phyloP scores from a whole-genome alignment of 2,888 invertebrate genomes.

The Malacosoma neustria region DNA sequence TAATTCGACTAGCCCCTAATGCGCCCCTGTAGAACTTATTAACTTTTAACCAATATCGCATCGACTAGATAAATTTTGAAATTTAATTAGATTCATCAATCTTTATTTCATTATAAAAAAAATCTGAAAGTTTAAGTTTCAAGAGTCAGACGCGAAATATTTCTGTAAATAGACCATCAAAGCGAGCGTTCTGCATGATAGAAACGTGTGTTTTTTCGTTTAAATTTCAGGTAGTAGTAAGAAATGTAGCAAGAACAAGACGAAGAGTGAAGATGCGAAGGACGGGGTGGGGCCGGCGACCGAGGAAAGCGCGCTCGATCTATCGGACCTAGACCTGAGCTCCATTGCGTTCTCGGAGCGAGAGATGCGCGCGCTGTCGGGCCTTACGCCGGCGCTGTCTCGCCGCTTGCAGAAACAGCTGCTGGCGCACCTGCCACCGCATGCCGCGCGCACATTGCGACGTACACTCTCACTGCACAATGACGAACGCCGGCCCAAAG shows the following conservation, averaged over 20 bases:
- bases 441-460: constrained; percentile 79
- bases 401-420: constrained; percentile 82
- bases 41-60: constrained; percentile 57
- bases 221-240: constrained; percentile 67
- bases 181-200: constrained; percentile 71
- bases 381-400: constrained; percentile 81
- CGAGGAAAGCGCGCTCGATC: constrained; percentile 55
- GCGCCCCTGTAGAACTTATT: constrained; percentile 47
- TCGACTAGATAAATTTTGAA: constrained; percentile 16
- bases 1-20: constrained; percentile 40
- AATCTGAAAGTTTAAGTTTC: constrained; percentile 1
- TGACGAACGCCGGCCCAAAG: constrained; percentile 20
- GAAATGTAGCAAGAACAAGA: constrained; percentile 50
- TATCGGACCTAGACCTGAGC: constrained; percentile 79
- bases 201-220: constrained; percentile 71
- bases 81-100: not conserved
- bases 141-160: constrained; percentile 10
- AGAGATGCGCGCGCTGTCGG: constrained; percentile 79
- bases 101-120: not conserved
- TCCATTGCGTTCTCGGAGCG: constrained; percentile 80
- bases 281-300: constrained; percentile 22
- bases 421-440: constrained; percentile 80
- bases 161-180: constrained; percentile 64
- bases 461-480: constrained; percentile 76
- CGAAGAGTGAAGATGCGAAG: constrained; percentile 25